A percentile compares a stretch with the other conserved stretches of the same genome.
These are phyloP conservation scores for Strigamia transsilvanica DNA, from an alignment of 2,888 invertebrate species.

Conservation along the genomic window DNA sequence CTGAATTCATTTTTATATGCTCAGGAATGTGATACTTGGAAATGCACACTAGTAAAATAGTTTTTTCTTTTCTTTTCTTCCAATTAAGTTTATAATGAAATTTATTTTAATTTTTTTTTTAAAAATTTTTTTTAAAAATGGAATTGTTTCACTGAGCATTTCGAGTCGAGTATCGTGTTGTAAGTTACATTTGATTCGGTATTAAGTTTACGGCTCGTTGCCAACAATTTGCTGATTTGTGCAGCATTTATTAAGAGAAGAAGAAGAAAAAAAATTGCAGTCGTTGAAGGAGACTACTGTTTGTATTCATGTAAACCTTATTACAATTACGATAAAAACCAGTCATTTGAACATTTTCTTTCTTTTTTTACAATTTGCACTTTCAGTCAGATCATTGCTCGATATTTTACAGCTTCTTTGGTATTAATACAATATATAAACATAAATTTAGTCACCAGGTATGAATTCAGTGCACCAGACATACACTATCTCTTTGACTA, in stretches of 20 bases:
- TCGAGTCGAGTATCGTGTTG: constrained; percentile 9
- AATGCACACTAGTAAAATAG: constrained; percentile 4
- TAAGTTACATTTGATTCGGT: constrained; percentile 19
- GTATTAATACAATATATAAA: not conserved
- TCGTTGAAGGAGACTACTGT: constrained; percentile 16
- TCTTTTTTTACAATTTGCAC: constrained; percentile 14
- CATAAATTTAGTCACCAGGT: not conserved
- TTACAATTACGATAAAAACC: constrained; percentile 46
- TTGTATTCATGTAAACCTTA: constrained; percentile 45
- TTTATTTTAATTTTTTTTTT: not conserved
- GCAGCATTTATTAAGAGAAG: not conserved
- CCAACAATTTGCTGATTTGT: constrained; percentile 32
- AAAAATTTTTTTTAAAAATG: not conserved
- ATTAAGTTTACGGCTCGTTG: constrained; percentile 23
- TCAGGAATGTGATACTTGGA: constrained; percentile 39
- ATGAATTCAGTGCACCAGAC: not conserved
- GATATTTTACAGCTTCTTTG: not conserved
- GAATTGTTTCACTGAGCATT: constrained; percentile 2
- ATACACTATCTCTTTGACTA: not conserved
- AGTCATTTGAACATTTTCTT: constrained; percentile 34
- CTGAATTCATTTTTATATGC: constrained; percentile 17
- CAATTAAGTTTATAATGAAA: not conserved
- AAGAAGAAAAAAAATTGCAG: constrained; percentile 7
- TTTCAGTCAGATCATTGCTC: not conserved
- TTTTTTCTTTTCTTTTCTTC: not conserved